A percentile compares a stretch with the other conserved stretches of the same genome.
phyloP scores from a whole-genome alignment of 2,888 invertebrate genomes.

The Tipula confusa region DNA sequence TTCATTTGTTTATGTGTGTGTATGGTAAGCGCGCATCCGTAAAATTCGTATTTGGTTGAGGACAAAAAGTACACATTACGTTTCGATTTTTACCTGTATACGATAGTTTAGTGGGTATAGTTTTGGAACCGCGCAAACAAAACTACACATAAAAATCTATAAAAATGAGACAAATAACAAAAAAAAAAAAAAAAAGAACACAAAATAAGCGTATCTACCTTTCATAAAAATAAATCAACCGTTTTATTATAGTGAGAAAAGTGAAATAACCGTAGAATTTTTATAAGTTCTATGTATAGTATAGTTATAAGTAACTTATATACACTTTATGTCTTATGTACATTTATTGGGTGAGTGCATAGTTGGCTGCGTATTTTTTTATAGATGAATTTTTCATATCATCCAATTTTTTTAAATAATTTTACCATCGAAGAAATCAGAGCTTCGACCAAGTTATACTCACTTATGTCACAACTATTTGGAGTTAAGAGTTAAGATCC shows the following conservation, averaged over 20 bases:
- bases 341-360: no score
- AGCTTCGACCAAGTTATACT: no score
- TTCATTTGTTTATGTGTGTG: background rate
- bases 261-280: background rate
- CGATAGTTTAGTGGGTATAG: background rate
- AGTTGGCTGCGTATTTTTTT: no score
- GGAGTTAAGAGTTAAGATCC: no score
- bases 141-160: background rate
- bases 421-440: no score
- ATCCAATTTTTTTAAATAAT: no score
- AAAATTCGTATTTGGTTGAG: background rate
- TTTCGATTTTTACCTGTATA: background rate
- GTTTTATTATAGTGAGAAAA: constrained; percentile 7
- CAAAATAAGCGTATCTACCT: constrained; percentile 7
- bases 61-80: background rate
- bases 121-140: background rate
- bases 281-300: background rate
- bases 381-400: no score
- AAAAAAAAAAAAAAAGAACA: background rate
- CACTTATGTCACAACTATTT: no score
- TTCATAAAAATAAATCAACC: constrained; percentile 12
- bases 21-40: background rate
- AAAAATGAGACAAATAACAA: background rate
- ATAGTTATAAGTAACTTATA: no score
- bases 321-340: no score